Conservation (phyloP, 2,888 invertebrate species). For the Tenodera sinensis region DNA sequence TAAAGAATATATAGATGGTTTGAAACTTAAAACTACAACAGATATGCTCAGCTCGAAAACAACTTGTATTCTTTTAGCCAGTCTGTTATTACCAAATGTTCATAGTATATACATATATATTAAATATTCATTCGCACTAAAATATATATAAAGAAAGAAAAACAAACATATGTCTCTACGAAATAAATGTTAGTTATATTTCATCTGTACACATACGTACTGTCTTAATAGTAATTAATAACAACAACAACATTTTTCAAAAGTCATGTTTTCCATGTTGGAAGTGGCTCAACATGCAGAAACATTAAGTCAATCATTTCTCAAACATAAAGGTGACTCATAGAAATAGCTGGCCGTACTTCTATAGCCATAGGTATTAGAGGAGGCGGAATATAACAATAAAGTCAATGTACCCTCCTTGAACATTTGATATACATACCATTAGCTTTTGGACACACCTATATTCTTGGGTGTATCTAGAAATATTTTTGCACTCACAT, state of each 20-base stretch:
- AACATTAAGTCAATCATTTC: background rate
- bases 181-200: background rate
- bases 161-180: background rate
- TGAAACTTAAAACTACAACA: constrained; percentile 17
- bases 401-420: no score
- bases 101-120: background rate
- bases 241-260: background rate
- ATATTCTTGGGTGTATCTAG: no score
- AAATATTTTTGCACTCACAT: no score
- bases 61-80: background rate
- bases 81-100: background rate
- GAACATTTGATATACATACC: no score
- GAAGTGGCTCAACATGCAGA: background rate
- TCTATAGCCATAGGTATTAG: background rate
- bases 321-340: background rate
- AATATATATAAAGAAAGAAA: background rate
- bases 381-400: background rate
- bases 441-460: no score
- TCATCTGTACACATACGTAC: background rate
- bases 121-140: background rate
- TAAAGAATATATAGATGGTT: constrained; percentile 15
- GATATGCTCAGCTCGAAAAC: background rate
- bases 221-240: background rate
- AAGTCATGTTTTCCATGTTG: background rate
- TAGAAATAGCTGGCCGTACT: background rate